Base-by-base conservation (phyloP, 2,797 vertebrate species). In the Nannoperca obscura region DNA sequence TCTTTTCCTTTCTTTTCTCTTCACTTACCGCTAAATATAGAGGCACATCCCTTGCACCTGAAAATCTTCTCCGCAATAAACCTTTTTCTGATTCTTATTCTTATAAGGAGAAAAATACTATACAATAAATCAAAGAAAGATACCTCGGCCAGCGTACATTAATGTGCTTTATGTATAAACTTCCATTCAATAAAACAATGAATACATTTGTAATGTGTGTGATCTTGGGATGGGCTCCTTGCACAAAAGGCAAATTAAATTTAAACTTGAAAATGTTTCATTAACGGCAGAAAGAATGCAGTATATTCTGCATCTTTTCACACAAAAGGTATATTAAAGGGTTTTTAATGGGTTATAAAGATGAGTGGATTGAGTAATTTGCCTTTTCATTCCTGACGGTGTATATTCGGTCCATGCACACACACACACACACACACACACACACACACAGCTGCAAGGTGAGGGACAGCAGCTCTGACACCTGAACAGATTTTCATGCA, bases 401-500 rank as follows among this genome's bases (percentile, higher is more conserved):
- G 12, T 32, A 7, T 19, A 6, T 42, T n/a, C 34, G 49, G 24
- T 54, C 17, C 4, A 13, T 13, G 2, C 4, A 61, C 5, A 32
- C 40, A 60, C 38, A 47, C 36, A 62, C n/a, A 4, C 36, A 27
- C 20, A 22, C 49, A 36, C 32, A 71, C 19, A 30, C 2, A 61
- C 9, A 46, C 40, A 61, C 22, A 63, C 38, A 47, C 24, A 12
- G 49, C 27, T 49, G 47, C 61, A 42, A 58, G 40, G 7, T 49
- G 64, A 64, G 17, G 34, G 47, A 59, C 71, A 50, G 15, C 8
- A 27, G 32, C 15, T 65, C 47, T 53, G 57, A 71, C 57, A 60
- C 57, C 58, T 40, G 34, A 20, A 3, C 57, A 60, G 46, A 24
- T 64, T 44, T 22, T 40, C 71, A 44, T 73, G 61, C 55, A 38